Evolutionary conservation across 1,140 invertebrate genomes (phyloP), one percentile per base, ranked within the genome.

Genomic region (Drosophila sturtevanti): DNA sequence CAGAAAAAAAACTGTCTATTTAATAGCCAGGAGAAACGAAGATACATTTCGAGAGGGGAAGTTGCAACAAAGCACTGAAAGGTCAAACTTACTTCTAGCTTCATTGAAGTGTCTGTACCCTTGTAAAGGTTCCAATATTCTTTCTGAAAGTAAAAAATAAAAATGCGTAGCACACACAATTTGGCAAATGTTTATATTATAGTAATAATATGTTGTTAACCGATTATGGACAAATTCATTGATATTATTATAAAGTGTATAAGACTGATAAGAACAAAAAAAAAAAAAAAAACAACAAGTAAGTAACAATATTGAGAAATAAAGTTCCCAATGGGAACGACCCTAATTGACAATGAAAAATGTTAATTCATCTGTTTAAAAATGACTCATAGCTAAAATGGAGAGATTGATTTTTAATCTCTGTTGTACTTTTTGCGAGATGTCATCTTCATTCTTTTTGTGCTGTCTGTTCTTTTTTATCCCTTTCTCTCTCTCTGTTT

Each of bases 1-100:
- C 24, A 35, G 48, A 56, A 56, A 80, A 72, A 60, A 76, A 66
- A 64, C 65, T 61, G 60, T 78, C 34, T 2, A 5, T 12, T 35
- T 35, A 12, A 35, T 35, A 14, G 41, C 10, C 41, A 48, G 7
- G 14, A 41, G 38, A n/a, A n/a, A n/a, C n/a, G n/a, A n/a, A n/a
- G n/a, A n/a, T n/a, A n/a, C n/a, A n/a, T n/a, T 24, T 4, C 24
- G 4, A 24, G 2, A 24, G 4, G 24, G 24, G 24, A 24, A 24
- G 24, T 24, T 2, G 1, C 4, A 24, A 24, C 24, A 24, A 24
- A 24, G 1, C 1, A 24, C 24, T 4, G 4, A 24, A n/a, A n/a
- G n/a, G n/a, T n/a, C n/a, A n/a, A n/a, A n/a, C n/a, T n/a, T n/a
- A n/a, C n/a, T n/a, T n/a, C n/a, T n/a, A n/a, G n/a, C n/a, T n/a